These are phyloP conservation scores for Drosophila pseudotakahashii DNA, from an alignment of 2,888 invertebrate genomes.

Conservation along the genomic window DNA sequence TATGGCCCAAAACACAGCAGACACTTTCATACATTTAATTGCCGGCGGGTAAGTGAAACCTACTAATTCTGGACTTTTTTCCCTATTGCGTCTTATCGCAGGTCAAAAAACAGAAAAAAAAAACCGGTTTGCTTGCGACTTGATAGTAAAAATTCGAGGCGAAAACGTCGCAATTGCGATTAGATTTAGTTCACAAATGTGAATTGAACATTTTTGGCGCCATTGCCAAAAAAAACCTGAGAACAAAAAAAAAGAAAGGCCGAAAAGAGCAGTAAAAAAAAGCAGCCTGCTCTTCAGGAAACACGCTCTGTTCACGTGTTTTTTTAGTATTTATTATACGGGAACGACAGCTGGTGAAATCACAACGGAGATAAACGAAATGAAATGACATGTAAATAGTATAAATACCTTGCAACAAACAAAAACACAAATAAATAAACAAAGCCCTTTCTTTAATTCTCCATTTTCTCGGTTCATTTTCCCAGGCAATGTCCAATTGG, in stretches of 20 bases:
- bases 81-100: slow-evolving; percentile 49
- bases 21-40: slow-evolving; percentile 96
- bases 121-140: slow-evolving; percentile 34
- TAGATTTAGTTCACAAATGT: slow-evolving; percentile 33
- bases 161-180: slow-evolving; percentile 67
- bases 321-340: slow-evolving; percentile 10
- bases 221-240: slow-evolving; percentile 41
- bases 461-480: slow-evolving; percentile 9
- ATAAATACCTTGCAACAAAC: slow-evolving; percentile 13
- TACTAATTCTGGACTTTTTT: slow-evolving; percentile 14
- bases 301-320: slow-evolving; percentile 45
- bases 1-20: slow-evolving; percentile 87
- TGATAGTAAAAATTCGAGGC: slow-evolving; percentile 1
- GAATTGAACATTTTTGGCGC: slow-evolving; percentile 33
- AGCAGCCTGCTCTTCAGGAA: not conserved
- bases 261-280: slow-evolving; percentile 13
- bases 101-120: slow-evolving; percentile 27
- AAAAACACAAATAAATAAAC: slow-evolving; percentile 7
- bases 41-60: slow-evolving; percentile 94
- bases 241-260: slow-evolving; percentile 10
- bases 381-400: not conserved
- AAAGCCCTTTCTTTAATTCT: slow-evolving; percentile 5
- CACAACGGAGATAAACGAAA: slow-evolving; percentile 11
- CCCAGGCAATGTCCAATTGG: slow-evolving; percentile 39
- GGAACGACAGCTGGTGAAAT: slow-evolving; percentile 34